Conservation (phyloP, 2,113 vertebrate genomes). For the Oreochromis niloticus region DNA sequence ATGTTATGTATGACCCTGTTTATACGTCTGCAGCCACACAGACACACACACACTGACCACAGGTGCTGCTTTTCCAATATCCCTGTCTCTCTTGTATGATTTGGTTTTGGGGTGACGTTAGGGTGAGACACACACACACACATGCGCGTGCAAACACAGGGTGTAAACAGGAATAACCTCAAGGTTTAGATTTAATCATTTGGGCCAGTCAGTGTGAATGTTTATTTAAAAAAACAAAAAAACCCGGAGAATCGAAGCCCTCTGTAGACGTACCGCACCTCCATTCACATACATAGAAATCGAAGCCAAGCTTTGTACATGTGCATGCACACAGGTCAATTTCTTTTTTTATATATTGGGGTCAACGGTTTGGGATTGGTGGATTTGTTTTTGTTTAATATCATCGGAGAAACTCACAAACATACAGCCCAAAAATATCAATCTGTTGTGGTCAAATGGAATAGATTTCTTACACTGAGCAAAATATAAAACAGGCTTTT, state of each 20-base stretch:
- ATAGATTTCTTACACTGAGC: constrained; percentile 4
- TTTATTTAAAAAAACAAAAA: background rate
- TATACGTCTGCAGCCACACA: background rate
- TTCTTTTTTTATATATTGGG: background rate
- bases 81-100: constrained; percentile 8
- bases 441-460: constrained; percentile 20
- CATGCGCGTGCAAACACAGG: too few relatives aligned
- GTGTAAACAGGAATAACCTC: background rate
- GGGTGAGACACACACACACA: background rate
- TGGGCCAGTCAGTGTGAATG: background rate
- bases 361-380: background rate
- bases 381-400: background rate
- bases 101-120: constrained; percentile 1
- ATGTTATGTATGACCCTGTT: constrained; percentile 45
- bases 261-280: background rate
- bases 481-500: background rate
- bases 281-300: background rate
- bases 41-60: constrained; percentile 24
- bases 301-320: background rate
- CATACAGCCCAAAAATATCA: background rate
- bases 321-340: background rate
- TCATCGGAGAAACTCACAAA: background rate
- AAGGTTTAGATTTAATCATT: constrained; percentile 13
- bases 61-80: constrained; percentile 29
- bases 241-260: background rate